Conservation (phyloP, 2,888 invertebrate species). For the Neoascia interrupta region DNA sequence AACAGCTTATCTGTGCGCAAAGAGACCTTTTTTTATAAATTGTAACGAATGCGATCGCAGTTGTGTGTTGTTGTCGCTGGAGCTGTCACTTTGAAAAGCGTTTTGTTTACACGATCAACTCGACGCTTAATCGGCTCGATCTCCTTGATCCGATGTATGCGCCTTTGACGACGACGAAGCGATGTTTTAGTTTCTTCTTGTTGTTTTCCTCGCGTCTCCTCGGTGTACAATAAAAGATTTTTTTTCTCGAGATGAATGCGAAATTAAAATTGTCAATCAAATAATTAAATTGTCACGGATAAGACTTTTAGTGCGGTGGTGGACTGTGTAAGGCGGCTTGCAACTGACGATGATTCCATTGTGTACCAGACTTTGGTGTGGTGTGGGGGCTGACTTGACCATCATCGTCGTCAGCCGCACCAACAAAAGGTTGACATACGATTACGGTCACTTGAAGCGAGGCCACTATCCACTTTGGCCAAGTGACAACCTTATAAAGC, state of each 20-base stretch:
- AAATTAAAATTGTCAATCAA: slow-evolving; percentile 70
- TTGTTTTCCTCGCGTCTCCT: neutral
- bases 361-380: slow-evolving; percentile 13
- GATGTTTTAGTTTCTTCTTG: neutral
- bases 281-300: slow-evolving; percentile 67
- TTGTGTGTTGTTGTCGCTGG: slow-evolving; percentile 48
- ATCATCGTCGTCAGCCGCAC: slow-evolving; percentile 8
- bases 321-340: slow-evolving; percentile 15
- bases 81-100: slow-evolving; percentile 61
- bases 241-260: slow-evolving; percentile 36
- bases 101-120: slow-evolving; percentile 60
- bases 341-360: slow-evolving; percentile 39
- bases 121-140: slow-evolving; percentile 58
- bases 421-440: slow-evolving; percentile 63
- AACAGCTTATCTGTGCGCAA: slow-evolving; percentile 39
- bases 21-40: neutral
- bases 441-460: slow-evolving; percentile 60
- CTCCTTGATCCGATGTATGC: slow-evolving; percentile 50
- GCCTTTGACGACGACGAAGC: neutral
- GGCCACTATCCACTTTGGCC: slow-evolving; percentile 57
- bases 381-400: slow-evolving; percentile 43
- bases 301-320: slow-evolving; percentile 21
- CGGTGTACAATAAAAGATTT: neutral
- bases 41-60: slow-evolving; percentile 9
- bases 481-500: slow-evolving; percentile 61